Conservation (phyloP, 2,888 invertebrate species). For the Lasiommata megera region DNA sequence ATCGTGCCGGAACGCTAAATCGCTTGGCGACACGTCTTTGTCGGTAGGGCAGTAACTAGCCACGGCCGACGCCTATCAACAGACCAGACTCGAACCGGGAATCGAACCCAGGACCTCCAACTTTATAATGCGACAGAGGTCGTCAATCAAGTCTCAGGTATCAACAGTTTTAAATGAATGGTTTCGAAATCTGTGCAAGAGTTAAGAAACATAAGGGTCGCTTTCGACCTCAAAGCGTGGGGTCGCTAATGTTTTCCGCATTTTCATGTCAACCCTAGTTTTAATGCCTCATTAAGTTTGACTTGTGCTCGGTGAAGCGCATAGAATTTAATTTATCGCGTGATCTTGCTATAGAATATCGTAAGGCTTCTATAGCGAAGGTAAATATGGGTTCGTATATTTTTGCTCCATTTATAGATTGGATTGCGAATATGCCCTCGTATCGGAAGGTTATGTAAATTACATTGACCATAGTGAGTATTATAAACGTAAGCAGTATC, state of each 20-base stretch:
- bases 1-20: too few species aligned
- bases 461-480: neutral
- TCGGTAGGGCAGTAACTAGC: too few species aligned
- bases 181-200: neutral
- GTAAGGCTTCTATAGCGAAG: slow-evolving; percentile 1
- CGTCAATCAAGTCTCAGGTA: too few species aligned
- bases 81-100: too few species aligned
- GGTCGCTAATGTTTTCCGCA: neutral
- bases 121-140: too few species aligned
- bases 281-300: slow-evolving; percentile 11
- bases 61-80: too few species aligned
- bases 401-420: slow-evolving; percentile 4
- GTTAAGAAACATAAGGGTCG: neutral
- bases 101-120: too few species aligned
- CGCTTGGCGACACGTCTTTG: too few species aligned
- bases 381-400: neutral
- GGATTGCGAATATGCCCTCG: slow-evolving; percentile 1
- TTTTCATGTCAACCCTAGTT: neutral
- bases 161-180: too few species aligned
- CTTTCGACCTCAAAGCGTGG: too few species aligned
- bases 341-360: slow-evolving; percentile 5
- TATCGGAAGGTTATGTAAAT: neutral
- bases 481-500: neutral
- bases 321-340: slow-evolving; percentile 15
- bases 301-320: slow-evolving; percentile 1